A percentile compares a stretch with the other conserved stretches of the same genome.
phyloP scores from a whole-genome alignment of 2,797 vertebrate genomes.

The Poecile montanus region DNA sequence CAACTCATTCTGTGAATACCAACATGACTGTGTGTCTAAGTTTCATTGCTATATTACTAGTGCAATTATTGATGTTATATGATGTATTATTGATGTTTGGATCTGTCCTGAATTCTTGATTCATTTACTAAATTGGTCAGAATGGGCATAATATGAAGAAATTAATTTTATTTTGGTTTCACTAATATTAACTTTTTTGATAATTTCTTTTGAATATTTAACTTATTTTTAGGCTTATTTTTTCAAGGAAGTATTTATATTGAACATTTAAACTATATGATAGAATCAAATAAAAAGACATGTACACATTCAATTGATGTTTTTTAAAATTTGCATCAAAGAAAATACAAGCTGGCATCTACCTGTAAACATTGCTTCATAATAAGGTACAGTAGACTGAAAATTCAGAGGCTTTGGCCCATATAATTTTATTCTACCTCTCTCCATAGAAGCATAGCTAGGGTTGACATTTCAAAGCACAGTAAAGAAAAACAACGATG shows the following conservation, averaged over 20 bases:
- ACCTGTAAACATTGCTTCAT: not conserved
- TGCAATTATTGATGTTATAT: not conserved
- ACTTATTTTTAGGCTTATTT: not conserved
- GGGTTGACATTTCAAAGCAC: not conserved
- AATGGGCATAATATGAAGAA: not conserved
- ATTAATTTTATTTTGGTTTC: not conserved
- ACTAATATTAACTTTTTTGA: not conserved
- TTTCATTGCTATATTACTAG: not conserved
- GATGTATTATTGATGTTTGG: not conserved
- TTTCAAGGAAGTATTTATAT: not conserved
- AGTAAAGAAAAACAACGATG: not conserved
- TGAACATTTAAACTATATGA: not conserved
- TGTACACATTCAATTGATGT: not conserved
- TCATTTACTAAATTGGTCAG: not conserved
- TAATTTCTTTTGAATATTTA: not conserved
- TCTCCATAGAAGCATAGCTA: not conserved
- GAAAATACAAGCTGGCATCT: not conserved
- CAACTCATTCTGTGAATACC: not conserved
- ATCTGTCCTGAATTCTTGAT: not conserved
- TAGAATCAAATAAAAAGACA: not conserved
- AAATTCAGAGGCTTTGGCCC: not conserved
- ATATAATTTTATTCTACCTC: slow-evolving; percentile 18
- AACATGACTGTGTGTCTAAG: not conserved
- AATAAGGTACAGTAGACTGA: not conserved
- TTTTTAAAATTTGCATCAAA: not conserved